Base-by-base conservation (phyloP, 1,140 invertebrate species). In the Mycetomoellerius zeteki region DNA sequence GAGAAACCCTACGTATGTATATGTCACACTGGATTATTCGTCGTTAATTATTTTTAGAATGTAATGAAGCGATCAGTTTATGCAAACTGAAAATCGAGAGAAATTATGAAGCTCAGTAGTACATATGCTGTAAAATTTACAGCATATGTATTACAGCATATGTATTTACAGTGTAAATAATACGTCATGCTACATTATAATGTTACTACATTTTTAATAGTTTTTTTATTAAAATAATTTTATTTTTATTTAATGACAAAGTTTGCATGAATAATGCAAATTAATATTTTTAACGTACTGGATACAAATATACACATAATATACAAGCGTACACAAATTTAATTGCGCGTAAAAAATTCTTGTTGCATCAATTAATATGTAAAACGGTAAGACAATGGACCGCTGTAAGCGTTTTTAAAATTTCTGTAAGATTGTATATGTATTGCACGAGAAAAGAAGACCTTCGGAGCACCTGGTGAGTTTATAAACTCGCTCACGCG, bases 401-500 rank as follows among this genome's bases (percentile, higher is more conserved):
- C 27, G 12, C 24, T 16, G 24, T 19, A 30, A 21, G 27, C 5
- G 30, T 33, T 33, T 37, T 72, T 27, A n/a, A 72, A 81, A 81
- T 72, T 67, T 14, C 27, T 52, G 27, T 21, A n/a, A n/a, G n/a
- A 33, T 16, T 2, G 19, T 58, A 50, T 33, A 33, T 19, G n/a
- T n/a, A 33, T 69, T 24, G 21, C 65, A 50, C 12, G 19, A 43
- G 65, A 82, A 58, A 72, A 73, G 56, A 47, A 60, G 24, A 58
- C n/a, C 81, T 64, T 62, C 21, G 43, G 12, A 27, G 72, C 43
- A 43, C 16, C 81, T 58, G 47, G 72, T 56, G 81, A 85, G 71
- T 64, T 85, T 60, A 72, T 72, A 65, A 85, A 54, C 60, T 60
- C 47, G 81, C 71, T 72, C 81, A 30, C 71, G 47, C 73, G 21